A percentile compares a stretch with the other conserved stretches of the same genome.
Evolutionary conservation across 1,140 invertebrate species (phyloP).

Genomic region (Calycopis cecrops): DNA sequence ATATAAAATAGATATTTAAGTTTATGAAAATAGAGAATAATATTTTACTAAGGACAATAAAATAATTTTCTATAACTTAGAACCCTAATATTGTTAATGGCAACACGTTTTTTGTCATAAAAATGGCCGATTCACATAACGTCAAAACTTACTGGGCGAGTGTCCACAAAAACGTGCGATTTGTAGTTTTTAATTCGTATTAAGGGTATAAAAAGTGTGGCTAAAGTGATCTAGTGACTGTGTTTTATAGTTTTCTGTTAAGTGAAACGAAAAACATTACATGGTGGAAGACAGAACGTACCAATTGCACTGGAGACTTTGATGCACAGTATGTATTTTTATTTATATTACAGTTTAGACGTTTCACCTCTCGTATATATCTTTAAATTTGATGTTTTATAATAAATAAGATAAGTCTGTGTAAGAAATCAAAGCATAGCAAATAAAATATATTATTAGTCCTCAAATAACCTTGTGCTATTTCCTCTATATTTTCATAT

Average conservation of each 20-base stretch:
- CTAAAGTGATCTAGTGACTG: constrained; percentile 31
- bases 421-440: too few species aligned
- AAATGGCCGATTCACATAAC: constrained; percentile 63
- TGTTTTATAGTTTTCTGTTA: constrained; percentile 25
- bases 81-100: constrained; percentile 20
- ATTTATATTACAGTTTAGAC: constrained; percentile 8
- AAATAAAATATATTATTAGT: not conserved
- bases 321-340: constrained; percentile 55
- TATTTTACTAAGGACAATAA: too few species aligned
- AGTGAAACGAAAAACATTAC: constrained; percentile 27
- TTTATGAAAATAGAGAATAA: not conserved
- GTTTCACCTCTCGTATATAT: not conserved
- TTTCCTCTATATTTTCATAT: constrained; percentile 2
- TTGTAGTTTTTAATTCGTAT: constrained; percentile 32
- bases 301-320: constrained; percentile 42
- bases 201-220: constrained; percentile 28
- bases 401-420: not conserved
- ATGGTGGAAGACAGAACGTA: constrained; percentile 34
- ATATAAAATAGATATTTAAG: too few species aligned
- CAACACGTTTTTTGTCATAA: constrained; percentile 47
- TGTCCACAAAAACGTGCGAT: constrained; percentile 52
- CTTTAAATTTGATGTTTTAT: not conserved
- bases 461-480: not conserved
- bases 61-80: too few species aligned
- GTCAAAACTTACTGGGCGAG: constrained; percentile 58